Base-by-base conservation (phyloP, 2,888 invertebrate species). In the Danaus chrysippus region DNA sequence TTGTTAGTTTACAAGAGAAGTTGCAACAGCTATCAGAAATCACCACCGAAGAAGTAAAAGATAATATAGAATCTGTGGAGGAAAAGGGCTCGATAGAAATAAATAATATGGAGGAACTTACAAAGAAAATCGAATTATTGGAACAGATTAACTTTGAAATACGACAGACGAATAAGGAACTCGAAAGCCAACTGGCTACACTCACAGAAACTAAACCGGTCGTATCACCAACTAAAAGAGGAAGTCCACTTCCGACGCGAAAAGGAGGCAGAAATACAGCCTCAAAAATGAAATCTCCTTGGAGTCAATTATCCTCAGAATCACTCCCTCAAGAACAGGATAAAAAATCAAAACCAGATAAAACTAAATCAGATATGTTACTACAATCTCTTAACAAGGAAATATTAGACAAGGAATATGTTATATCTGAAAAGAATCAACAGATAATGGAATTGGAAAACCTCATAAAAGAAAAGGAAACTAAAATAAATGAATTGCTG, bases 31-130 rank as follows among this genome's bases (percentile, higher is more conserved):
- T 87, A 17, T 72, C 77, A 56, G 64, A 78, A 59, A 46, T 49
- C 15, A 42, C 52, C 23, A n/a, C 55, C 5, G 59, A 68, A 58
- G 67, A 70, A 42, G 67, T 72, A 54, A 64, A 73, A 34, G 78
- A 81, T 70, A 77, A 79, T 66, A 73, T 78, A 64, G 91, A 92
- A 58, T 78, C 89, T 73, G 92, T 91, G 71, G 89, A 91, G 74
- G 93, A 94, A 76, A 93, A 93, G 70, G 91, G 92, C n/a, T 90
- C 87, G 69, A 78, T 92, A 55, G 90, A 91, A 76, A 87, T 90
- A 68, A 71, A 81, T 42, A 79, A 82, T 66, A 88, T 91, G 87
- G 78, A 76, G 60, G 86, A 91, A 69, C 72, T 91, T 53, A 82
- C 85, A 10, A 86, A 90, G 73, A 82, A 93, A 71, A 81, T 94